phyloP scores from a whole-genome alignment of 2,888 invertebrate species.

The Clanis bilineata region DNA sequence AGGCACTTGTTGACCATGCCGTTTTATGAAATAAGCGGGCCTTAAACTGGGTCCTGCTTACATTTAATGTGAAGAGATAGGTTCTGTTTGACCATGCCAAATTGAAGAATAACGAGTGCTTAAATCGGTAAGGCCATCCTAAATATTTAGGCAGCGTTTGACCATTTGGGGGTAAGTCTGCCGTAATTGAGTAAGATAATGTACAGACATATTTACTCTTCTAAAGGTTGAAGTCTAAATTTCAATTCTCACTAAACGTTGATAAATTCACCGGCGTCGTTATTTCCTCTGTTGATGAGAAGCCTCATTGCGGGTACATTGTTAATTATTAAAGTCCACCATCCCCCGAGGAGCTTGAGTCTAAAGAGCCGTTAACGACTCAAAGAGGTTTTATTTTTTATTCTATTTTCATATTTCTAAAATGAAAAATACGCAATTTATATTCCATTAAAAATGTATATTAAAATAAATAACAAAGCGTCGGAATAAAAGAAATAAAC shows the following conservation, averaged over 20 bases:
- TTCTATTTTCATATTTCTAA: constrained; percentile 22
- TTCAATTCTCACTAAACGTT: constrained; percentile 47
- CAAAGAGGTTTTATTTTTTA: constrained; percentile 34
- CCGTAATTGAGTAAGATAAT: too few relatives aligned
- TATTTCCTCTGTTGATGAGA: constrained; percentile 45
- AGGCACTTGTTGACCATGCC: too few relatives aligned
- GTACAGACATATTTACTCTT: neutral
- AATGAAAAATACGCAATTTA: neutral
- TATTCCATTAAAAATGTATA: neutral
- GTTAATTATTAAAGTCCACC: constrained; percentile 57
- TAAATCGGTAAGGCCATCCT: too few relatives aligned
- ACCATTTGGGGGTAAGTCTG: too few relatives aligned
- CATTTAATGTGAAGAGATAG: too few relatives aligned
- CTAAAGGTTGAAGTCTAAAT: constrained; percentile 17
- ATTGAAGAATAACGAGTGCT: too few relatives aligned
- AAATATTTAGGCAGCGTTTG: too few relatives aligned
- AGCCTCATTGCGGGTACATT: constrained; percentile 46
- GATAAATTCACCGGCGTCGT: constrained; percentile 55
- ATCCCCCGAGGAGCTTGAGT: constrained; percentile 44
- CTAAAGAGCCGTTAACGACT: constrained; percentile 50
- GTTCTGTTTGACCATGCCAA: too few relatives aligned
- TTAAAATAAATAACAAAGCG: neutral
- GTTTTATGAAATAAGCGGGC: too few relatives aligned
- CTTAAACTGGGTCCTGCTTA: too few relatives aligned
- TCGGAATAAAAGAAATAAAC: neutral